Evolutionary conservation across 2,113 vertebrate genomes (phyloP).

Genomic region (Terrapene triunguis): DNA sequence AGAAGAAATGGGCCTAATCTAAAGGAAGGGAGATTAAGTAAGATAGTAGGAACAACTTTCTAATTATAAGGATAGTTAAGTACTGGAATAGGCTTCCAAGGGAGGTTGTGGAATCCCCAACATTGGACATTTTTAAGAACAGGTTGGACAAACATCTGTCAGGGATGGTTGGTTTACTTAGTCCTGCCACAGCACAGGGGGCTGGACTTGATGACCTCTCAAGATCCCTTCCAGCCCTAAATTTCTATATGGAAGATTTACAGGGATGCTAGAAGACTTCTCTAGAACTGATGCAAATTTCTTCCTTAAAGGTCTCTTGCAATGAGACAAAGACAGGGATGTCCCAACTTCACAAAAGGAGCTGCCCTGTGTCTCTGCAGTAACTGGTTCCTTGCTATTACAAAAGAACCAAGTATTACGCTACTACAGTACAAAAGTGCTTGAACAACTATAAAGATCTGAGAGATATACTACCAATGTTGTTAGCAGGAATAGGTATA

Average conservation of each 20-base stretch:
- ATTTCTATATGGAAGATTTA: not conserved
- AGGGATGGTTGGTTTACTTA: not conserved
- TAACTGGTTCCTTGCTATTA: not conserved
- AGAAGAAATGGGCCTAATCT: not conserved
- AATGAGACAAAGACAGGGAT: not conserved
- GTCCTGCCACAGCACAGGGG: not conserved
- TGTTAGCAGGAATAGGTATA: not conserved
- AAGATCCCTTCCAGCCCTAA: too few species aligned
- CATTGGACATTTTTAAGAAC: not conserved
- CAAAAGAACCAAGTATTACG: not conserved
- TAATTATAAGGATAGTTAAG: not conserved
- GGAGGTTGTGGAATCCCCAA: not conserved
- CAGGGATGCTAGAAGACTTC: not conserved
- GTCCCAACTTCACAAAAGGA: not conserved
- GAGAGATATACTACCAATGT: not conserved
- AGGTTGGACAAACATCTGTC: not conserved
- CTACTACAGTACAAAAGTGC: not conserved
- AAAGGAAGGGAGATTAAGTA: not conserved
- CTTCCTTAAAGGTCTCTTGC: not conserved
- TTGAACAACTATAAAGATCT: not conserved
- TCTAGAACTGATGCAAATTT: not conserved
- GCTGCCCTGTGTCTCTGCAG: not conserved
- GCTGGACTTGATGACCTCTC: too few species aligned
- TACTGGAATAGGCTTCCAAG: not conserved
- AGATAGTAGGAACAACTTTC: not conserved